phyloP scores from a whole-genome alignment of 2,113 vertebrate genomes.

The Neolamprologus falcicula region DNA sequence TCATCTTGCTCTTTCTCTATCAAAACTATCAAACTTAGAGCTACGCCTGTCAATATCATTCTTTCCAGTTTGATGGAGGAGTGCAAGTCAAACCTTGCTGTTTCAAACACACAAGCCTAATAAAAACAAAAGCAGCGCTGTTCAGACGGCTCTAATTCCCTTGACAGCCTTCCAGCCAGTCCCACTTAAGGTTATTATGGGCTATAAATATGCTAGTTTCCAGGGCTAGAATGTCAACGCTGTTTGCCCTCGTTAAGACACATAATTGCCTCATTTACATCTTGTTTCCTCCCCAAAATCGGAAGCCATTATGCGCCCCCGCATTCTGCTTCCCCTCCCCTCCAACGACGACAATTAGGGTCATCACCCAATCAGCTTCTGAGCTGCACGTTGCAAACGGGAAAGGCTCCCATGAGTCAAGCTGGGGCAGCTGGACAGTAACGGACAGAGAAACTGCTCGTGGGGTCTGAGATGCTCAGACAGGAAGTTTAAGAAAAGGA shows the following conservation, averaged over 20 bases:
- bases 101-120: conserved; percentile 17
- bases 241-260: conserved; percentile 68
- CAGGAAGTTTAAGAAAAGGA: conserved; percentile 26
- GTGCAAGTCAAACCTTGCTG: conserved; percentile 35
- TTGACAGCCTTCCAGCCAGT: conserved; percentile 52
- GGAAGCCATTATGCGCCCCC: conserved; percentile 68
- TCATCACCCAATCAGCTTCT: conserved; percentile 61
- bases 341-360: conserved; percentile 11
- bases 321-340: neutral
- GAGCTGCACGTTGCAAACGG: neutral
- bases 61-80: neutral
- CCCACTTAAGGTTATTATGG: conserved; percentile 72
- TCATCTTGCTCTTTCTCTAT: neutral
- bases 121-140: conserved; percentile 52
- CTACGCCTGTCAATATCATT: neutral
- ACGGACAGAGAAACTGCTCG: neutral
- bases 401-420: conserved; percentile 33
- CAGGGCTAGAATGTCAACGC: conserved; percentile 56
- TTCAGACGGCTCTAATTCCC: conserved; percentile 63
- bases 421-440: neutral
- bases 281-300: conserved; percentile 70
- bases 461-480: conserved; percentile 18
- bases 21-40: neutral
- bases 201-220: conserved; percentile 71
- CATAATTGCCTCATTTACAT: conserved; percentile 78